Evolutionary conservation across 2,888 invertebrate genomes (phyloP).

Genomic region (Alviniconcha strummeri): DNA sequence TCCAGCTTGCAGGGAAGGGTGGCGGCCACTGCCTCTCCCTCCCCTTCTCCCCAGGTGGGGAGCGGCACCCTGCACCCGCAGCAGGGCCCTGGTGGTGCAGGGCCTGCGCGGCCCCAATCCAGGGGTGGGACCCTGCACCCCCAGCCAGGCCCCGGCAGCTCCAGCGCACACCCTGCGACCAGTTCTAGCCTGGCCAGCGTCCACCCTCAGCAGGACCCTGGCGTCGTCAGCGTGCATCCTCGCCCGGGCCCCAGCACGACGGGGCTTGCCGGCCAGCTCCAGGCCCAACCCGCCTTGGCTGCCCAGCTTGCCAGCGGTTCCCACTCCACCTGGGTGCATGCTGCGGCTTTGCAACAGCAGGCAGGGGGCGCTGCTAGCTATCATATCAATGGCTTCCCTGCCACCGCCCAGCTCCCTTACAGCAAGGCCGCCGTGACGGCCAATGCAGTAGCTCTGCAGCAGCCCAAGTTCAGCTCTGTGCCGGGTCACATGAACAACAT

Average conservation of each 20-base stretch:
- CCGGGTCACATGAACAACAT: not conserved
- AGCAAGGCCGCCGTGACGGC: not conserved
- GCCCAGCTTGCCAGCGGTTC: conserved; percentile 21
- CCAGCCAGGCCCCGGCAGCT: not conserved
- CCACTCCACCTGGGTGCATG: conserved; percentile 16
- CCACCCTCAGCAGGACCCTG: not conserved
- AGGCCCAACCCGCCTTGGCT: conserved; percentile 10
- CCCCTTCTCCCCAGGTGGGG: conserved; percentile 11
- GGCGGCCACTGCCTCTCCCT: not conserved
- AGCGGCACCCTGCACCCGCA: not conserved
- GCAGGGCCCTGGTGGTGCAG: not conserved
- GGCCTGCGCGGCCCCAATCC: no score
- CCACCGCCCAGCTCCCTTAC: not conserved
- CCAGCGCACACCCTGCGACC: not conserved
- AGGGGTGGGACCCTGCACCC: not conserved
- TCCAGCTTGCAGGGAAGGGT: conserved; percentile 1
- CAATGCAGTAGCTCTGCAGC: not conserved
- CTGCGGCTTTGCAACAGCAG: not conserved
- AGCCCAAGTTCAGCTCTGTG: conserved; percentile 21
- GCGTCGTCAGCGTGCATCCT: not conserved
- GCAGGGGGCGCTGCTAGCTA: not conserved
- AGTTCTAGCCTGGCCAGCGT: not conserved
- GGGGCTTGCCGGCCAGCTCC: conserved; percentile 13
- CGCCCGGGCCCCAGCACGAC: conserved; percentile 4
- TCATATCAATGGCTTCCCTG: conserved; percentile 30